Base-by-base conservation (phyloP, 2,113 vertebrate genomes). In the Thunnus thynnus region DNA sequence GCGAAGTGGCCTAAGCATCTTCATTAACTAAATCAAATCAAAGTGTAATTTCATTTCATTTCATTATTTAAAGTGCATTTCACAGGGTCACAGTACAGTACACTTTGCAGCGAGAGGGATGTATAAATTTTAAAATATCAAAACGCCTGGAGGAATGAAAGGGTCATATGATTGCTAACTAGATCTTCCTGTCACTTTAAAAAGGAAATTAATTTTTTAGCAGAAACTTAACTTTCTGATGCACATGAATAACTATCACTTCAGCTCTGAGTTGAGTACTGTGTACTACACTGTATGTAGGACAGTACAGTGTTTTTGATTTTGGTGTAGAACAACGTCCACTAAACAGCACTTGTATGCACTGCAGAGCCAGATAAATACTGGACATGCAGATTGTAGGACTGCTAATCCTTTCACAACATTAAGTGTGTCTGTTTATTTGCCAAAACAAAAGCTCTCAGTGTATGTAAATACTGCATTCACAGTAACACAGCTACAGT, bases 1-100 rank as follows among this genome's bases (percentile, higher is more conserved):
- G 78, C 72, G 52, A 72, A 75, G 67, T 46, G 74, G 80, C 88
- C 82, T 27, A 13, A 78, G 66, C 54, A n/a, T 74, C 91, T 90
- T 88, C 68, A 89, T 88, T 87, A 89, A 63, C 64, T 14, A 72
- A 80, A 88, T 88, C 77, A 71, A 89, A 86, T 89, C 83, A 78
- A 73, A 83, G 65, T 60, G 46, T 78, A 66, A 85, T 89, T 89
- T 78, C 3, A 56, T 81, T 81, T 54, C 1, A 62, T 82, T 72
- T 67, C 69, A 70, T 80, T 75, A 86, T 84, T 87, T 72, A 69
- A 82, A 90, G 70, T 62, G 69, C 5, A 22, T 83, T 81, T 72
- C 74, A 68, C 61, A 51, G 65, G 84, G 48, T 86, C 84, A 72
- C 77, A 32, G 71, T 62, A 71, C 67, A 56, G 65, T 63, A 25